Evolutionary conservation across 2,888 invertebrate species (phyloP), one percentile per base, ranked within the genome.

Genomic region (Acanthosepion esculentum): DNA sequence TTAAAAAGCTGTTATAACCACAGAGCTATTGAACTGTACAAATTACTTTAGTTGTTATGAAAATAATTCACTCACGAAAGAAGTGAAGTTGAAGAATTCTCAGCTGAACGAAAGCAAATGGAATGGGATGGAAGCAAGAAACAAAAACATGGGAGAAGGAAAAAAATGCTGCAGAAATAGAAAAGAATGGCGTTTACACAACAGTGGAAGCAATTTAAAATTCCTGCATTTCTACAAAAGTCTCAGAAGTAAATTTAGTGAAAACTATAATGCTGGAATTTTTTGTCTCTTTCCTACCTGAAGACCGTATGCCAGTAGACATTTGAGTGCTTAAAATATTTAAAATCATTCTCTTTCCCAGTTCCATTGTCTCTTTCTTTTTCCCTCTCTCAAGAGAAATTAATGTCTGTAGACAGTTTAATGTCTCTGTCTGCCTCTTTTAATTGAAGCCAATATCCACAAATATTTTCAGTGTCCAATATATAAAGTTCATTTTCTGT

Each of bases 131-230:
- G 59, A 59, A 20, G 26, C 20, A 55, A 55, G 20, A 55, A 55
- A 20, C 15, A 18, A 23, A 59, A 59, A 59, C 20, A 59, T 59
- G 59, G 23, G 20, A 20, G 23, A 59, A 20, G 23, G 20, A 20
- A 59, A 59, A 59, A 59, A 59, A 23, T 78, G n/a, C 29, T n/a
- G 12, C 78, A 78, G n/a, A 8, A n/a, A 78, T 8, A 78, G 15
- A n/a, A 78, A 78, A n/a, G 59, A 78, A 78, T 78, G 10, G 10
- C n/a, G 78, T 78, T 78, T 78, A 29, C 78, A 78, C 78, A 78
- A 78, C 78, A 78, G n/a, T 78, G 78, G 78, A 78, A 78, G 33
- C 78, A n/a, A 78, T 78, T 78, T 78, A 78, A 33, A 78, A 78
- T 78, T 78, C n/a, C n/a, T n/a, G n/a, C n/a, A 33, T 12, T 41